phyloP scores from a whole-genome alignment of 1,140 invertebrate species.

The Procambarus virginalis region DNA sequence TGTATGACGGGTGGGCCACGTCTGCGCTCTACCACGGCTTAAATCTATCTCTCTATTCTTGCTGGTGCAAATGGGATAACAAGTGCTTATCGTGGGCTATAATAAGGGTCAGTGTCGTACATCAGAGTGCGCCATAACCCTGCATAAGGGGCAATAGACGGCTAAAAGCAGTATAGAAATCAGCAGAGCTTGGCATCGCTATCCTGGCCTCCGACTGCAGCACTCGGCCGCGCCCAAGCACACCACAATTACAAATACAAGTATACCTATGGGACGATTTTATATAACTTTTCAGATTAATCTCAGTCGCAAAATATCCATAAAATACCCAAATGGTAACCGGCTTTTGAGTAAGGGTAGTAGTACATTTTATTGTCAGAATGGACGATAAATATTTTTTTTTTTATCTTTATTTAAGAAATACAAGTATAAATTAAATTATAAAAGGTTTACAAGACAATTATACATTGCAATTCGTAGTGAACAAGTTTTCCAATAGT shows the following conservation, averaged over 20 bases:
- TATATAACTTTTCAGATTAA: slow-evolving; percentile 26
- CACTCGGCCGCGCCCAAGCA: slow-evolving; percentile 2
- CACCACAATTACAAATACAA: slow-evolving; percentile 24
- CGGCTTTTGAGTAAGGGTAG: neutral
- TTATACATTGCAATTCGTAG: no score
- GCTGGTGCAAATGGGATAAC: neutral
- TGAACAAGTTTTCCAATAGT: no score
- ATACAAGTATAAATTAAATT: no score
- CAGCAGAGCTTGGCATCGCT: neutral
- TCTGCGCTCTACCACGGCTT: neutral
- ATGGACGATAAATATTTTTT: no score
- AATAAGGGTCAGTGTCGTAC: slow-evolving; percentile 1
- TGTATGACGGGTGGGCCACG: neutral
- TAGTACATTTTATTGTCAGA: no score
- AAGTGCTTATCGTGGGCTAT: neutral
- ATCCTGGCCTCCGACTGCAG: neutral
- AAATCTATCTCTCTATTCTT: neutral
- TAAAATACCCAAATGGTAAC: neutral
- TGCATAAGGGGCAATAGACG: neutral
- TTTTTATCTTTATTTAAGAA: no score
- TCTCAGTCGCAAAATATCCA: slow-evolving; percentile 14
- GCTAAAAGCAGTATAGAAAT: neutral
- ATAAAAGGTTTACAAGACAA: no score
- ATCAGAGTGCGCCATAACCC: neutral
- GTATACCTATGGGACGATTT: slow-evolving; percentile 7